Conservation (phyloP, 2,888 invertebrate species). For the Tipula vernalis region DNA sequence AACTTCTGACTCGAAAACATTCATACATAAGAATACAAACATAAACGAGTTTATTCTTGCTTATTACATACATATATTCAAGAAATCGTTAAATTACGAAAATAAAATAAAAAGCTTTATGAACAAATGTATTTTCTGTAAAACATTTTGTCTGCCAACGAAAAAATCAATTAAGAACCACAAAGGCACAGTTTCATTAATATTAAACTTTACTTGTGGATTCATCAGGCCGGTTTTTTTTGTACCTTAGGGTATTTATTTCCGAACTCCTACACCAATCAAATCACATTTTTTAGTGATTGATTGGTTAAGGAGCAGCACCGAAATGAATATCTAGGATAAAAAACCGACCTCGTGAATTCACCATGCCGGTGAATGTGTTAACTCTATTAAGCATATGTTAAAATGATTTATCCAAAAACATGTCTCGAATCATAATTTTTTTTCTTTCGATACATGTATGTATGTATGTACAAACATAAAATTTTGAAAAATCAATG, state of each 20-base stretch:
- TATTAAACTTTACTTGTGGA: not conserved
- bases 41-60: not conserved
- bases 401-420: not conserved
- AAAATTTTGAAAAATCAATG: not conserved
- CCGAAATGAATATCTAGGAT: too few relatives aligned
- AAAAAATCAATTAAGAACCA: not conserved
- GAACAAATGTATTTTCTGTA: not conserved
- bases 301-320: too few relatives aligned
- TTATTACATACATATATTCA: not conserved
- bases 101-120: not conserved
- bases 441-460: not conserved
- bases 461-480: too few relatives aligned
- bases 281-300: too few relatives aligned
- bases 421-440: not conserved
- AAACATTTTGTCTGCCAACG: not conserved
- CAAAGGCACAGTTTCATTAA: too few relatives aligned
- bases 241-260: too few relatives aligned
- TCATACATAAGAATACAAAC: not conserved
- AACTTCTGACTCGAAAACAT: not conserved
- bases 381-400: not conserved
- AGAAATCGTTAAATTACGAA: not conserved
- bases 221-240: too few relatives aligned
- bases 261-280: too few relatives aligned
- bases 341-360: too few relatives aligned
- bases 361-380: not conserved